phyloP scores from a whole-genome alignment of 2,797 vertebrate species.

The Leptodactylus fallax region DNA sequence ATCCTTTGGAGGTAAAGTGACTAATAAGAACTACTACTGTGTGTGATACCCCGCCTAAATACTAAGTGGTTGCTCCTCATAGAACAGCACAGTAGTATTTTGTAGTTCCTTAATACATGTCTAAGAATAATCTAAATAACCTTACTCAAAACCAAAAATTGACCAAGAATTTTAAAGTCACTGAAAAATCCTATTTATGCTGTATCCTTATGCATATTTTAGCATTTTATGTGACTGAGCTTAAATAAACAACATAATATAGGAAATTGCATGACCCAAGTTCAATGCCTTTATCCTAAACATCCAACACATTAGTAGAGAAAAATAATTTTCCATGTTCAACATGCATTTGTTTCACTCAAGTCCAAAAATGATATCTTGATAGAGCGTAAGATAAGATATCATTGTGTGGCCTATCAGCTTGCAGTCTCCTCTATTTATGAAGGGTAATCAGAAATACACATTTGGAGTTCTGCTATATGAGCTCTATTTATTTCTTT shows the following conservation, averaged over 20 bases:
- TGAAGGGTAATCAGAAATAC: constrained; percentile 41
- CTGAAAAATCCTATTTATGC: too few relatives aligned
- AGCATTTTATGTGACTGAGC: neutral
- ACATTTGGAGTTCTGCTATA: constrained; percentile 37
- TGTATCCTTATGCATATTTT: neutral
- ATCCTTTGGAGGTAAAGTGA: too few relatives aligned
- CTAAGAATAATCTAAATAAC: too few relatives aligned
- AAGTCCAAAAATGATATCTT: constrained; percentile 30
- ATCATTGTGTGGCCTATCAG: constrained; percentile 35
- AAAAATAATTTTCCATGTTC: constrained; percentile 27
- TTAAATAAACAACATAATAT: neutral
- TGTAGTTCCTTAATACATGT: too few relatives aligned
- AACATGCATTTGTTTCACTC: constrained; percentile 14
- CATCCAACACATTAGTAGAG: neutral
- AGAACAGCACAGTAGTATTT: too few relatives aligned
- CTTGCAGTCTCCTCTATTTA: constrained; percentile 23
- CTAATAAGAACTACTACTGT: too few relatives aligned
- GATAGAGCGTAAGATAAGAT: constrained; percentile 26
- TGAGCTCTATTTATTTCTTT: constrained; percentile 53
- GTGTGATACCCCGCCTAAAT: too few relatives aligned
- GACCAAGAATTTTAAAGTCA: too few relatives aligned
- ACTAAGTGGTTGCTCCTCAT: too few relatives aligned
- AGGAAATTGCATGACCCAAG: neutral
- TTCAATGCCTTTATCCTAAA: constrained; percentile 2
- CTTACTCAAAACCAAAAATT: too few relatives aligned